Conservation (phyloP, 2,888 invertebrate species). For the Catonia carolina region DNA sequence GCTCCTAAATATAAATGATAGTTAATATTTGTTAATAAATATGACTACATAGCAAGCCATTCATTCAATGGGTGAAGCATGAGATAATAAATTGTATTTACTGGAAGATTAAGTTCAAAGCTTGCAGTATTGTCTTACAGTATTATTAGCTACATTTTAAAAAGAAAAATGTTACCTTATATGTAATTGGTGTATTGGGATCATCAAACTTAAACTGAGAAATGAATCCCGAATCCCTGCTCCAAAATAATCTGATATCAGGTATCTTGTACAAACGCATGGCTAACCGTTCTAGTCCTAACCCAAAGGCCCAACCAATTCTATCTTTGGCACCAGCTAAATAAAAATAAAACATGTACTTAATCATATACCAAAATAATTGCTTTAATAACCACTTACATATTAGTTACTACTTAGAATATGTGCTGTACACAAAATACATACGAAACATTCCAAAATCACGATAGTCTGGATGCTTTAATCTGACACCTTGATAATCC, state of each 20-base stretch:
- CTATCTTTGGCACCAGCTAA: constrained; percentile 67
- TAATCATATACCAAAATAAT: neutral
- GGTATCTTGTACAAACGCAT: constrained; percentile 95
- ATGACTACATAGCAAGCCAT: too few species aligned
- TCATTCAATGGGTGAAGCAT: too few species aligned
- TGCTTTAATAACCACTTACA: neutral
- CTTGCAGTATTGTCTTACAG: too few species aligned
- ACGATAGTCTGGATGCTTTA: too few species aligned
- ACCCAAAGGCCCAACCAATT: constrained; percentile 96
- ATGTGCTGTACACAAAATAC: neutral
- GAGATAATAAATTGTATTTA: too few species aligned
- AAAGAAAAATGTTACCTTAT: too few species aligned
- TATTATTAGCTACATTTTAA: too few species aligned
- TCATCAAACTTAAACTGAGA: constrained; percentile 77
- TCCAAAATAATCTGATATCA: constrained; percentile 97
- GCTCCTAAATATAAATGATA: too few species aligned
- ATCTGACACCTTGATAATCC: too few species aligned
- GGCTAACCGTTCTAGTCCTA: constrained; percentile 91
- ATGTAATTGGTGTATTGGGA: constrained; percentile 59
- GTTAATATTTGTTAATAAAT: too few species aligned
- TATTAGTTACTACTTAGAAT: neutral
- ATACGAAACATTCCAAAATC: too few species aligned
- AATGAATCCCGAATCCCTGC: constrained; percentile 82
- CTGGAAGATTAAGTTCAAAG: too few species aligned
- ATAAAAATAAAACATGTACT: constrained; percentile 3